Conservation (phyloP, 2,888 invertebrate genomes). For the Watsonalla binaria region DNA sequence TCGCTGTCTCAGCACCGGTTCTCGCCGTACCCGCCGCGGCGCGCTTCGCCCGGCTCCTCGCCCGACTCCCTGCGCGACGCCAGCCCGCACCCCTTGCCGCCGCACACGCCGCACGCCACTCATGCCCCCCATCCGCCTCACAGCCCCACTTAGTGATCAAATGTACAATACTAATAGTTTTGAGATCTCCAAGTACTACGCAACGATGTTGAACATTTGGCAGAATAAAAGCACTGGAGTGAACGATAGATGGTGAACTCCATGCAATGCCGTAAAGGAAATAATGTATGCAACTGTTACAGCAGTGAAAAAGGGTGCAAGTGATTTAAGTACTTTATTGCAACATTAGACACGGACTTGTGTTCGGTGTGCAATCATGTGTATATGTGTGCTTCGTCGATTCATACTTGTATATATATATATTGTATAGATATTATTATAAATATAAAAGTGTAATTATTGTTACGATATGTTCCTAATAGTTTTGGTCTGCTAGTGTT, state of each 20-base stretch:
- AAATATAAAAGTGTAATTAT: conserved; percentile 64
- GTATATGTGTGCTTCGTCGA: conserved; percentile 14
- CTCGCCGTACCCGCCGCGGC: conserved; percentile 78
- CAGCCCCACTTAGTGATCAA: conserved; percentile 67
- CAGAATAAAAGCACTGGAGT: background rate
- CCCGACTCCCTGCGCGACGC: conserved; percentile 80
- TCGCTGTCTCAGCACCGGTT: conserved; percentile 79
- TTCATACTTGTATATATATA: conserved; percentile 40
- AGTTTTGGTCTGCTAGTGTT: conserved; percentile 58
- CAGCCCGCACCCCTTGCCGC: conserved; percentile 57
- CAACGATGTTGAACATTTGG: conserved; percentile 17
- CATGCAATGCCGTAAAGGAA: too few species aligned
- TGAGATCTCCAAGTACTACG: conserved; percentile 43
- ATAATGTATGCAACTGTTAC: too few species aligned
- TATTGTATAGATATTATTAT: conserved; percentile 62
- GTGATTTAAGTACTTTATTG: background rate
- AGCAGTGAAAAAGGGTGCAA: conserved; percentile 7
- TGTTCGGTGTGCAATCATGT: conserved; percentile 19
- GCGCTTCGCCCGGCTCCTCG: conserved; percentile 76
- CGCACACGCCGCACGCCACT: conserved; percentile 53
- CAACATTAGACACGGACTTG: background rate
- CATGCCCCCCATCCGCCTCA: conserved; percentile 63
- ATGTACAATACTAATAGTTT: conserved; percentile 28
- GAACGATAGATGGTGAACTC: background rate
- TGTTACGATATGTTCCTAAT: conserved; percentile 75